Conservation (phyloP, 2,888 invertebrate species). For the Leptopilina syphax region DNA sequence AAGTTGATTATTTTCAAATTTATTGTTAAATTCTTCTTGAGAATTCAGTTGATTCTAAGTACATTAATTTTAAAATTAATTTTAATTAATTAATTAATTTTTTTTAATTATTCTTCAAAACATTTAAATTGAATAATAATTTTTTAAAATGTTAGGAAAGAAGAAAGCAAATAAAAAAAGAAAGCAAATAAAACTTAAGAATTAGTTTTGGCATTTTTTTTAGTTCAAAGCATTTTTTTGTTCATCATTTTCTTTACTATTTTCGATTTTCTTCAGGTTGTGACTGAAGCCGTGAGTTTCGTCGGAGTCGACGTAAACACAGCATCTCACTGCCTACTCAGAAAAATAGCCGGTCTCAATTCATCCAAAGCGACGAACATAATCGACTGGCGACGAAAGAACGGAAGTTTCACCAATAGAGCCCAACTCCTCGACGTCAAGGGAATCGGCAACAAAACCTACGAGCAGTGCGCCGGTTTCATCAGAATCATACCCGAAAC, state of each 20-base stretch:
- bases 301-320: constrained; percentile 96
- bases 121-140: too few species aligned
- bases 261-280: constrained; percentile 75
- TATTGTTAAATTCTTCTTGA: too few species aligned
- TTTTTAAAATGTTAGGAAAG: too few species aligned
- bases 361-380: constrained; percentile 87
- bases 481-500: constrained; percentile 81
- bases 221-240: too few species aligned
- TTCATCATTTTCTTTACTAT: neutral
- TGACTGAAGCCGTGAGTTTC: constrained; percentile 94
- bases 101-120: too few species aligned
- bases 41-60: too few species aligned
- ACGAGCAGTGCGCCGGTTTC: constrained; percentile 94
- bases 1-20: too few species aligned
- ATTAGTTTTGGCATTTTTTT: too few species aligned
- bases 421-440: constrained; percentile 86
- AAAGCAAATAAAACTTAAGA: too few species aligned
- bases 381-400: constrained; percentile 84
- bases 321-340: constrained; percentile 88
- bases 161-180: too few species aligned
- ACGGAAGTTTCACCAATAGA: constrained; percentile 85
- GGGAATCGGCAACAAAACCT: constrained; percentile 90
- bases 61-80: too few species aligned
- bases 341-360: constrained; percentile 90
- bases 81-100: too few species aligned